Evolutionary conservation across 2,888 invertebrate species (phyloP).

Genomic region (Cheilosia impressa): DNA sequence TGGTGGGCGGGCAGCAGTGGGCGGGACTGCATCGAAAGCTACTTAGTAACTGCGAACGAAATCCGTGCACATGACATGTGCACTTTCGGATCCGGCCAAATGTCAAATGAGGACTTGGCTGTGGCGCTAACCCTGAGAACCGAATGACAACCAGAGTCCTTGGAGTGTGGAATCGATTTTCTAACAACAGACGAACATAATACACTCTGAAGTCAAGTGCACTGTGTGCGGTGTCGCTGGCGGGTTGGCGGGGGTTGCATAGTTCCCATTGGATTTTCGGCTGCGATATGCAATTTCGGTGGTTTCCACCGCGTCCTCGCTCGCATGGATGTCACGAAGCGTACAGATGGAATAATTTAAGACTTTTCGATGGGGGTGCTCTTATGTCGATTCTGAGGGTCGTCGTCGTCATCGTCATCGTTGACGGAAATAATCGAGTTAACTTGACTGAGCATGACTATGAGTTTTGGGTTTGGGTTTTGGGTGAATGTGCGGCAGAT

Average conservation of each 20-base stretch:
- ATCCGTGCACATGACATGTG: neutral
- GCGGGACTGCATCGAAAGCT: conserved; percentile 18
- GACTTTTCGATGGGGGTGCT: conserved; percentile 37
- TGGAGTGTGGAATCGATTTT: conserved; percentile 71
- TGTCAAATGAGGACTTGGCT: conserved; percentile 38
- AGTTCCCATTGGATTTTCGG: conserved; percentile 55
- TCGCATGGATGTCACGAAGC: conserved; percentile 55
- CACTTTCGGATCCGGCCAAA: neutral
- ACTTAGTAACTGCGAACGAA: conserved; percentile 28
- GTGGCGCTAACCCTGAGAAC: conserved; percentile 27
- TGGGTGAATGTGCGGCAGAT: conserved; percentile 16
- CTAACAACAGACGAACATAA: conserved; percentile 47
- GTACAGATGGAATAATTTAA: conserved; percentile 60
- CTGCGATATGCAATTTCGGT: conserved; percentile 57
- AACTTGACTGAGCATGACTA: conserved; percentile 32
- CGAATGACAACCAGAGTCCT: conserved; percentile 44
- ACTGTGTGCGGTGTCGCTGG: conserved; percentile 20
- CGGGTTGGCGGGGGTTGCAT: neutral
- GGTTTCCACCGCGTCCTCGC: conserved; percentile 16
- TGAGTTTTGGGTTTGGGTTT: neutral
- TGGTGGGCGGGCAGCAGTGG: neutral
- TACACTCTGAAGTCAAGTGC: conserved; percentile 62
- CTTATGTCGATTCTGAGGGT: conserved; percentile 49
- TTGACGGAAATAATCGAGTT: conserved; percentile 61
- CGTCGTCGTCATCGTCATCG: conserved; percentile 2